Evolutionary conservation across 2,797 vertebrate species (phyloP).

Genomic region (Epinephelus coioides): DNA sequence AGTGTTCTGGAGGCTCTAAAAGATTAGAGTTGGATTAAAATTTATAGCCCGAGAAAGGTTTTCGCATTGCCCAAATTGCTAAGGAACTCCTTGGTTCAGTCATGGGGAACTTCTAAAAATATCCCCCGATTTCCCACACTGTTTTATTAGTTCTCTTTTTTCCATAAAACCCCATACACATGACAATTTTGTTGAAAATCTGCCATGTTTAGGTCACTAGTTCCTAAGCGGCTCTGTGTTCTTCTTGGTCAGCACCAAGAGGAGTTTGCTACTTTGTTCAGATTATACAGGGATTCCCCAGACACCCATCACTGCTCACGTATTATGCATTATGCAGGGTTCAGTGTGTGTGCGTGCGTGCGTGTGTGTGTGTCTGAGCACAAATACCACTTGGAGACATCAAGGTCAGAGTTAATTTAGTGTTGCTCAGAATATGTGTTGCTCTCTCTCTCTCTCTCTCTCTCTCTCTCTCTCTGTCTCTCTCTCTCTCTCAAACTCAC

Average conservation of each 20-base stretch:
- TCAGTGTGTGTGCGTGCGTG: slow-evolving; percentile 11
- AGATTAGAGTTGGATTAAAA: slow-evolving; percentile 46
- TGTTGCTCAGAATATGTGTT: not conserved
- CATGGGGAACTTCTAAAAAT: slow-evolving; percentile 40
- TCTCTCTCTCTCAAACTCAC: slow-evolving; percentile 1
- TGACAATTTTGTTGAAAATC: slow-evolving; percentile 11
- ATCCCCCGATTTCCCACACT: slow-evolving; percentile 5
- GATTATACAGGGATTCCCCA: slow-evolving; percentile 48
- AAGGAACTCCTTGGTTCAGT: slow-evolving; percentile 32
- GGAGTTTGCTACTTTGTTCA: slow-evolving; percentile 39
- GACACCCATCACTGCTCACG: slow-evolving; percentile 28
- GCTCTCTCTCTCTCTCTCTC: not conserved
- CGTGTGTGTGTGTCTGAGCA: slow-evolving; percentile 4
- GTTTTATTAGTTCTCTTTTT: slow-evolving; percentile 19
- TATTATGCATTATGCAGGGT: slow-evolving; percentile 53
- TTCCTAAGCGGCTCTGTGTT: slow-evolving; percentile 18
- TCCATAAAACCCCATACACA: not conserved
- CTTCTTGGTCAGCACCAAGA: slow-evolving; percentile 36
- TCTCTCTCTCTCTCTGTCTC: too few relatives aligned
- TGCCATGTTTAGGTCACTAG: slow-evolving; percentile 22
- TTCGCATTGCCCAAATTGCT: slow-evolving; percentile 27
- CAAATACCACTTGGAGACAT: slow-evolving; percentile 37
- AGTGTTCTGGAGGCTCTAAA: slow-evolving; percentile 35
- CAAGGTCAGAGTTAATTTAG: slow-evolving; percentile 62
- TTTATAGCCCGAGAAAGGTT: slow-evolving; percentile 23